phyloP scores from a whole-genome alignment of 2,888 invertebrate genomes.

The Phengaris alcon region DNA sequence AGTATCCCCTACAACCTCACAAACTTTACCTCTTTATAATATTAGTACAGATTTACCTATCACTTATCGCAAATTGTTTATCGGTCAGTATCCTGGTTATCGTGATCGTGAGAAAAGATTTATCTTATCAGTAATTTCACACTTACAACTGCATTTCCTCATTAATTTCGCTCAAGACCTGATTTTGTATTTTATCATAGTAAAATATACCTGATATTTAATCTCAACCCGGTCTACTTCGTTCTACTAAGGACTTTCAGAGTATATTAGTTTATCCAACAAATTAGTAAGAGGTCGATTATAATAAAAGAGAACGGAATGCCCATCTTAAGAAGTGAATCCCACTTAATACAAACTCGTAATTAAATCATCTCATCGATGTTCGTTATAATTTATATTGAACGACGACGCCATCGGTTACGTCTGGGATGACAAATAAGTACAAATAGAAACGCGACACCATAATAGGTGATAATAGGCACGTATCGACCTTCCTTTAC shows the following conservation, averaged over 20 bases:
- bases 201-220: too few relatives aligned
- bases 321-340: neutral
- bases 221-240: too few relatives aligned
- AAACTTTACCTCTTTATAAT: too few relatives aligned
- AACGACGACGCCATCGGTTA: constrained; percentile 22
- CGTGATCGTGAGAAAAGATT: constrained; percentile 18
- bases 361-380: constrained; percentile 18
- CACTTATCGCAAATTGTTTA: constrained; percentile 25
- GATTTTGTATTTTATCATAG: too few relatives aligned
- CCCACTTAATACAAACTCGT: neutral
- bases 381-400: constrained; percentile 21
- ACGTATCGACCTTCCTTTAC: constrained; percentile 25
- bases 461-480: constrained; percentile 34
- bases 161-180: neutral
- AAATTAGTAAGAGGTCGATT: neutral
- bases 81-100: constrained; percentile 2
- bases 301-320: neutral
- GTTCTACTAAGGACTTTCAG: neutral
- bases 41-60: neutral
- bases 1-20: too few relatives aligned
- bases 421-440: constrained; percentile 29
- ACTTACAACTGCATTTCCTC: neutral
- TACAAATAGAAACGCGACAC: constrained; percentile 35
- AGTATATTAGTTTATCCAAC: too few relatives aligned
- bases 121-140: constrained; percentile 15